A percentile compares a stretch with the other conserved stretches of the same genome.
These are phyloP conservation scores for Pseudomyrmex gracilis DNA, from an alignment of 1,140 invertebrate species.

Conservation along the genomic window DNA sequence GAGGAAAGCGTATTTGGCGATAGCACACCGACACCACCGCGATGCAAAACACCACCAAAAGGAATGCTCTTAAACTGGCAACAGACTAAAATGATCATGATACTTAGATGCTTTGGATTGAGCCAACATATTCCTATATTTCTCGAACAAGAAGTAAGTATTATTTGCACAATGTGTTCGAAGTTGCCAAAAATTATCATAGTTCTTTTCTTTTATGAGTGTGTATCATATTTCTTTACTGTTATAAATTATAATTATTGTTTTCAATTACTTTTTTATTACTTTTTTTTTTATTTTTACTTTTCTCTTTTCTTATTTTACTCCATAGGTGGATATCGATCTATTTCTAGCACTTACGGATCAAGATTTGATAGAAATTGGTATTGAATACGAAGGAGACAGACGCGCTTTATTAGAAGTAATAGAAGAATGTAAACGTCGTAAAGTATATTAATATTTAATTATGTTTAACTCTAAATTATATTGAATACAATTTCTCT, in stretches of 20 bases:
- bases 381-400: conserved; percentile 77
- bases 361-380: conserved; percentile 81
- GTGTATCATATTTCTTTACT: too few species aligned
- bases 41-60: conserved; percentile 77
- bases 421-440: conserved; percentile 72
- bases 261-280: too few species aligned
- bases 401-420: conserved; percentile 73
- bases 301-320: conserved; percentile 6
- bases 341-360: conserved; percentile 80
- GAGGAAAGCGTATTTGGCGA: conserved; percentile 79
- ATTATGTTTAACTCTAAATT: conserved; percentile 31
- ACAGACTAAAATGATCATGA: conserved; percentile 74
- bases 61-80: conserved; percentile 74
- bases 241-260: too few species aligned
- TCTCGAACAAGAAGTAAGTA: conserved; percentile 81
- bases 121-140: conserved; percentile 77
- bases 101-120: conserved; percentile 77
- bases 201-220: too few species aligned
- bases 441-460: conserved; percentile 21
- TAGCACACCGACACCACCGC: conserved; percentile 80
- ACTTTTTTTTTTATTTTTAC: not conserved
- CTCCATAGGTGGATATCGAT: conserved; percentile 79
- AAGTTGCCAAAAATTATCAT: not conserved
- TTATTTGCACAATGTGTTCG: not conserved
- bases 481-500: not conserved